phyloP scores from a whole-genome alignment of 2,113 vertebrate species.

The Lagenorhynchus albirostris region DNA sequence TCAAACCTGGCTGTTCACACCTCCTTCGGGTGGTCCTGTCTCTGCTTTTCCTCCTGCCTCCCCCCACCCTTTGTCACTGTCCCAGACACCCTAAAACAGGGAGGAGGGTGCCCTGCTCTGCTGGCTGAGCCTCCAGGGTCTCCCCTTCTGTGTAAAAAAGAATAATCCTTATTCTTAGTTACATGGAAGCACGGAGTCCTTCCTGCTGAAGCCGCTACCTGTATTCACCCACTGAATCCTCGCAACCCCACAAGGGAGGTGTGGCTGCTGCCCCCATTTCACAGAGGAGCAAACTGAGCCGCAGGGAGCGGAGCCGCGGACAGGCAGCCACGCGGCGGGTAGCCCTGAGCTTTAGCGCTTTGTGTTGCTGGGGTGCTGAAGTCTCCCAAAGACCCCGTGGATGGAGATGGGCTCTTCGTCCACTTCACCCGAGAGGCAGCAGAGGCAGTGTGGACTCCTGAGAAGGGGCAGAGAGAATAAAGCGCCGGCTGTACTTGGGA shows the following conservation, averaged over 20 bases:
- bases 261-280: background rate
- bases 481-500: rapidly evolving
- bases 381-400: background rate
- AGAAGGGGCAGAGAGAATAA: background rate
- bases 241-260: rapidly evolving
- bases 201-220: background rate
- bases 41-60: background rate
- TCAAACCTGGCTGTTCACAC: no score
- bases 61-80: background rate
- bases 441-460: rapidly evolving
- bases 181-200: rapidly evolving
- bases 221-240: rapidly evolving
- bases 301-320: rapidly evolving
- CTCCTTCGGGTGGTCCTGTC: rapidly evolving
- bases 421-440: rapidly evolving
- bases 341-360: rapidly evolving
- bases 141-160: background rate
- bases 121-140: background rate
- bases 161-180: background rate
- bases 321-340: rapidly evolving
- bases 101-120: rapidly evolving
- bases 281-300: background rate
- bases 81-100: background rate
- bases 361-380: background rate
- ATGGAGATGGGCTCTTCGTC: rapidly evolving